A percentile compares a stretch with the other conserved stretches of the same genome.
Conservation (phyloP, 2,113 vertebrate species). For the Alligator mississippiensis region DNA sequence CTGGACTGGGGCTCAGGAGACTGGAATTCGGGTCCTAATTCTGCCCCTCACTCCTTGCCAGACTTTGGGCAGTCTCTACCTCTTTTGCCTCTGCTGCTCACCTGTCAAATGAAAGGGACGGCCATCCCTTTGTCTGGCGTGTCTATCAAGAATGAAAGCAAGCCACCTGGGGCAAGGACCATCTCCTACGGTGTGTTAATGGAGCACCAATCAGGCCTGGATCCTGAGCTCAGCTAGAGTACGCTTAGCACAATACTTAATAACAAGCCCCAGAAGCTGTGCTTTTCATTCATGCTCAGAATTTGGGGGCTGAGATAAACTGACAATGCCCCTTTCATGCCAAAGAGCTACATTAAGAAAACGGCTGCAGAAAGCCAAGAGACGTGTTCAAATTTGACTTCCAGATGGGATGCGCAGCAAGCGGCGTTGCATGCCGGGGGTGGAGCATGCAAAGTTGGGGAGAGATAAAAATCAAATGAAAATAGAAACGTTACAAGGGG, state of each 20-base stretch:
- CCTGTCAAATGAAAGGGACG: background rate
- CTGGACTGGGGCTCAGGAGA: accelerated
- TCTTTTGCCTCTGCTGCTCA: background rate
- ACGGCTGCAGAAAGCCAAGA: background rate
- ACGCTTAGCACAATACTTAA: background rate
- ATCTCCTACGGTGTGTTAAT: background rate
- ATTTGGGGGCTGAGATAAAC: background rate
- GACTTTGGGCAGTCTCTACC: background rate
- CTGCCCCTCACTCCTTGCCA: accelerated
- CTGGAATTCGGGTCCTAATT: accelerated
- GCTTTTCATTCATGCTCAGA: background rate
- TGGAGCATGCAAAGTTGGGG: background rate
- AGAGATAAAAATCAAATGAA: no score
- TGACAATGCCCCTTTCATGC: background rate
- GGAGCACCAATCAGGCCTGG: accelerated
- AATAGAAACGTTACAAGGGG: no score
- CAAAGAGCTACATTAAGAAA: background rate
- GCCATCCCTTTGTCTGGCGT: background rate
- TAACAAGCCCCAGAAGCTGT: background rate
- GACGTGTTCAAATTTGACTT: background rate
- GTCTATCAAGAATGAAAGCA: background rate
- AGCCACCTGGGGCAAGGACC: background rate
- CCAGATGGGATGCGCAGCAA: background rate
- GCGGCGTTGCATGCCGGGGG: background rate
- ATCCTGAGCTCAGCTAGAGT: background rate